These are phyloP conservation scores for Aramus guarauna DNA, from an alignment of 2,113 vertebrate genomes.

Conservation along the genomic window DNA sequence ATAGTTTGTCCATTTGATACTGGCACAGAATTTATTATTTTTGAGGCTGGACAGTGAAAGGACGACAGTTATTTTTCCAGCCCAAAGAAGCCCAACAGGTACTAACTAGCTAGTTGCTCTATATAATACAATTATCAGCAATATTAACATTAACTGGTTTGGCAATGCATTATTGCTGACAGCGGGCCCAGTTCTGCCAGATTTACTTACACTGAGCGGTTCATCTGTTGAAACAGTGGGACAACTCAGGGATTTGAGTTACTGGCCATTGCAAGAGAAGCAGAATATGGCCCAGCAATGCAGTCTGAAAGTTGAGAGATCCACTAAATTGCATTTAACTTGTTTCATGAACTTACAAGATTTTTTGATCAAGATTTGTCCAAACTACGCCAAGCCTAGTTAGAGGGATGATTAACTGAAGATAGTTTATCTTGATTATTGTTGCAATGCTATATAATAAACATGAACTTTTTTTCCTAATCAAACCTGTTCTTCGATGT, in stretches of 20 bases:
- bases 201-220: fast-evolving
- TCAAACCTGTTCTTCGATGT: background rate
- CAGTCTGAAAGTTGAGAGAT: background rate
- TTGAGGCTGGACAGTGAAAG: background rate
- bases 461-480: background rate
- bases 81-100: background rate
- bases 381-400: background rate
- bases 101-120: background rate
- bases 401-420: background rate
- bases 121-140: background rate
- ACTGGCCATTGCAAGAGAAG: background rate
- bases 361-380: background rate
- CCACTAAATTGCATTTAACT: background rate
- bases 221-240: background rate
- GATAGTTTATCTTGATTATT: background rate
- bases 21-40: background rate
- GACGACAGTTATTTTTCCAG: background rate
- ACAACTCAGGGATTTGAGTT: background rate
- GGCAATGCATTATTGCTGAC: background rate
- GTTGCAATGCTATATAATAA: background rate
- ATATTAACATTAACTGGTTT: background rate
- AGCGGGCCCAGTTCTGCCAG: background rate
- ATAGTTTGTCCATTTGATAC: fast-evolving
- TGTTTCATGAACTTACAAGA: background rate
- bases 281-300: fast-evolving